Conservation (phyloP, 1,140 invertebrate species). For the Leptinotarsa texana region DNA sequence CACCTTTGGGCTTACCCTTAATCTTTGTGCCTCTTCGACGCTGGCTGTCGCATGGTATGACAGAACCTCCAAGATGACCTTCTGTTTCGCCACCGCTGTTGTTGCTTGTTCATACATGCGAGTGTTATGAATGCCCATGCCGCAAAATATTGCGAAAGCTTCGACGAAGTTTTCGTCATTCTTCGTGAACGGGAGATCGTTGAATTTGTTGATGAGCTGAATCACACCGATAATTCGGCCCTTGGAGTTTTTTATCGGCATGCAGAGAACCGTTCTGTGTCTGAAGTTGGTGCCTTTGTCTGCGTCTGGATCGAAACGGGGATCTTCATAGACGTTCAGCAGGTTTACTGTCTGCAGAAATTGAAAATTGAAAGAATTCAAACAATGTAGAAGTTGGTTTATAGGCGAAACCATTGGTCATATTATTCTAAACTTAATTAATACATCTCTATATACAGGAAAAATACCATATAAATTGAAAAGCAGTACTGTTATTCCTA, state of each 20-base stretch:
- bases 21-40: conserved; percentile 80
- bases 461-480: too few species aligned
- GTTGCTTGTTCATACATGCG: conserved; percentile 95
- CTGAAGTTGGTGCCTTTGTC: conserved; percentile 78
- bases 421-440: too few species aligned
- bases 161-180: conserved; percentile 94
- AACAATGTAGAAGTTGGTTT: too few species aligned
- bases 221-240: conserved; percentile 91
- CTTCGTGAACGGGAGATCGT: conserved; percentile 84
- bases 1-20: conserved; percentile 68
- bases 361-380: not conserved
- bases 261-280: conserved; percentile 85
- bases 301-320: conserved; percentile 86
- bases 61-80: conserved; percentile 91
- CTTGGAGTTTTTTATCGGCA: conserved; percentile 90
- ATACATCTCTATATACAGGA: too few species aligned
- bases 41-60: conserved; percentile 95
- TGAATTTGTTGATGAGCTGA: conserved; percentile 91
- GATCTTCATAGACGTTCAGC: conserved; percentile 87
- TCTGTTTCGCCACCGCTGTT: conserved; percentile 92
- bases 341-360: conserved; percentile 79
- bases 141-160: conserved; percentile 96
- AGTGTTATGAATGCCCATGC: conserved; percentile 96
- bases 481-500: too few species aligned
- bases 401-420: too few species aligned